Base-by-base conservation (phyloP, 1,140 invertebrate species). In the Diuraphis noxia region DNA sequence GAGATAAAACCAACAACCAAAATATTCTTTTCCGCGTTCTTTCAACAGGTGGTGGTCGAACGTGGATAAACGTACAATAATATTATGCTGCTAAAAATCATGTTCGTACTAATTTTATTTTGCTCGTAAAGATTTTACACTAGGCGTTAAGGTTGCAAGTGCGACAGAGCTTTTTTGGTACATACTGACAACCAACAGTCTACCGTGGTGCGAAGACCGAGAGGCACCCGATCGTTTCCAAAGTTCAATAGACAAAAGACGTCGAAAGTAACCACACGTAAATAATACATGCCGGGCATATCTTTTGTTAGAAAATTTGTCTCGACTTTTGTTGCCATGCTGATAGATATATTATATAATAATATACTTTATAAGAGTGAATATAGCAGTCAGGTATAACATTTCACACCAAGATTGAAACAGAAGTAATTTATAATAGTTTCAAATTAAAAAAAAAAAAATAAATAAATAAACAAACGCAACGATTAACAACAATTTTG, bases 401-500 rank as follows among this genome's bases (percentile, higher is more conserved):
- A n/a, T 17, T 72, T n/a, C 4, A 17, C 13, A 17, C 7, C 21
- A 81, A 38, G 0, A 81, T 40, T 38, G 8, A 81, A 81, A 81
- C 6, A 72, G 3, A 0, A 49, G 19, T 21, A n/a, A n/a, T 72
- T 72, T n/a, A 52, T 8, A 72, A 13, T 46, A 30, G 56, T 30
- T 63, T 63, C 25, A 9, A 10, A 79, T 30, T 30, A 46, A 8
- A 49, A 46, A 49, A 49, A 49, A 86, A 25, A 41, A 86, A 86
- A 43, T 17, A 41, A 85, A 56, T 30, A 56, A 81, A 82, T 81
- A 91, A 91, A 91, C 25, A 91, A 91, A 91, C 43, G 41, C 89
- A 91, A 91, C 38, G 9, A 81, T 82, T 91, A 91, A 91, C 72
- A 91, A 91, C 89, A 91, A 91, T 91, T 91, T 82, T 91, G 77